A percentile compares a stretch with the other conserved stretches of the same genome.
Conservation (phyloP, 2,888 invertebrate species). For the Syrista parreyssii region DNA sequence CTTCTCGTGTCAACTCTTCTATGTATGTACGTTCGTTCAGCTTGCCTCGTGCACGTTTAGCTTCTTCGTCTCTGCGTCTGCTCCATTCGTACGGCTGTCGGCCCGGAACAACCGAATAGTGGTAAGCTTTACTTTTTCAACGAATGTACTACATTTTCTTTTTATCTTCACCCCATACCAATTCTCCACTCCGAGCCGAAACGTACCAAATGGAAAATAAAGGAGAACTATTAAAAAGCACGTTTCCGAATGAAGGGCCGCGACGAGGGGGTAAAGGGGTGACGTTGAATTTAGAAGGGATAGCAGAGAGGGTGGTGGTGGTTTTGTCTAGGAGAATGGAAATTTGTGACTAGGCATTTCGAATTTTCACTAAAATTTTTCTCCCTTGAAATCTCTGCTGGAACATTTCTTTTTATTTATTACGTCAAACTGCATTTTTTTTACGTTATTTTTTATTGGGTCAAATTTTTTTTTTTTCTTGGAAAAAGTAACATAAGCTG, state of each 20-base stretch:
- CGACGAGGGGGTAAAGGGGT: no score
- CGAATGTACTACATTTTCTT: constrained; percentile 41
- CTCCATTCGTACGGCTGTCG: constrained; percentile 24
- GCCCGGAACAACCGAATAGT: constrained; percentile 36
- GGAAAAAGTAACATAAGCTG: no score
- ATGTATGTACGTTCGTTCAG: constrained; percentile 31
- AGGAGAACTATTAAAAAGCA: constrained; percentile 54
- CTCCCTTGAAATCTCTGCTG: constrained; percentile 60
- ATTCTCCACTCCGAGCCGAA: constrained; percentile 41
- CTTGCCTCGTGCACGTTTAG: background rate
- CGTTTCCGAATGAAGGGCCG: constrained; percentile 30
- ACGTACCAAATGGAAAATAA: constrained; percentile 42
- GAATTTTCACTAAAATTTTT: constrained; percentile 66
- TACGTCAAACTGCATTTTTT: no score
- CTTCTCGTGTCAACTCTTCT: constrained; percentile 13
- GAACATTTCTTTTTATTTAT: no score
- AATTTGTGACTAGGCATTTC: no score
- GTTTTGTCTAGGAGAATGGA: no score
- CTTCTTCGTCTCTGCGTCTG: constrained; percentile 22
- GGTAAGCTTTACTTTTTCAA: constrained; percentile 46
- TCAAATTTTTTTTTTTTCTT: no score
- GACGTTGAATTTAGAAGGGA: no score
- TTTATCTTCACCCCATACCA: constrained; percentile 30
- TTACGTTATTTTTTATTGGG: no score
- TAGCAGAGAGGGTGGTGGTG: no score